Percentiles rank a stretch among this genome's conserved stretches.
Conservation (phyloP, 2,113 vertebrate species). For the Tauraco erythrolophus region DNA sequence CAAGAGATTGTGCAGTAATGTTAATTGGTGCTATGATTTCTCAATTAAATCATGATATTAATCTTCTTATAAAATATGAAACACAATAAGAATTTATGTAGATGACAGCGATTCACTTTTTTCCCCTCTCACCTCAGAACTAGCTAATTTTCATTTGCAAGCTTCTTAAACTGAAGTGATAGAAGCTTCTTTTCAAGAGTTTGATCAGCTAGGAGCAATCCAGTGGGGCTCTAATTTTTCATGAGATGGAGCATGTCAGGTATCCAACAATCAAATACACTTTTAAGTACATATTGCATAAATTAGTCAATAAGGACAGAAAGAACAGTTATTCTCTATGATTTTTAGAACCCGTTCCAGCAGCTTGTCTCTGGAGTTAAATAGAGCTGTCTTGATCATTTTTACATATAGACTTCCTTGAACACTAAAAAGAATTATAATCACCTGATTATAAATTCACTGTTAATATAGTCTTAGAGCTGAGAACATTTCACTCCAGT, state of each 20-base stretch:
- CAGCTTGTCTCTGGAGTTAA: conserved; percentile 72
- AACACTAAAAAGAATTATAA: conserved; percentile 80
- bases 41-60: not conserved
- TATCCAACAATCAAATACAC: conserved; percentile 24
- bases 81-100: not conserved
- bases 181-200: not conserved
- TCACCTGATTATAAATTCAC: conserved; percentile 84
- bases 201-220: not conserved
- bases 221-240: not conserved
- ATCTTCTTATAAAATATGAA: not conserved
- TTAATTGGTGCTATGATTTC: not conserved
- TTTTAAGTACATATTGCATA: conserved; percentile 49
- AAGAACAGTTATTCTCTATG: conserved; percentile 56
- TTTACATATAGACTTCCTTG: conserved; percentile 79
- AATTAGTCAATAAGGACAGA: conserved; percentile 57
- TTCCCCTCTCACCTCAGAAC: rapidly evolving
- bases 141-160: not conserved
- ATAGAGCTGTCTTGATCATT: conserved; percentile 80
- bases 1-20: not conserved
- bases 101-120: not conserved
- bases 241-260: not conserved
- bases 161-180: not conserved
- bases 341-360: conserved; percentile 64
- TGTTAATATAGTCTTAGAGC: conserved; percentile 84
- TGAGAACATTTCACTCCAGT: conserved; percentile 82